Evolutionary conservation across 2,797 vertebrate genomes (phyloP).

Genomic region (Cetoscarus ocellatus): DNA sequence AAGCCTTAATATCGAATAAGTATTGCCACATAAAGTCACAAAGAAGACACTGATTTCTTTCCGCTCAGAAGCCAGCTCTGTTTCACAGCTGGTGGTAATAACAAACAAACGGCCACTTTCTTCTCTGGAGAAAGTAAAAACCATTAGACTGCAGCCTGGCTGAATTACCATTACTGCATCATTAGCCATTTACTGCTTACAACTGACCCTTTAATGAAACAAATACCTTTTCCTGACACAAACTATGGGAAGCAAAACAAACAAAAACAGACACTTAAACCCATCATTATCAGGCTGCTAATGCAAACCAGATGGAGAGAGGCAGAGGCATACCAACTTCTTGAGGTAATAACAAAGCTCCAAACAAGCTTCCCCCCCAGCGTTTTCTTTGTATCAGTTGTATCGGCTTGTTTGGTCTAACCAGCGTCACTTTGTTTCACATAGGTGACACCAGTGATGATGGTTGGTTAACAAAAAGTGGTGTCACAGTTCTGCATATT

Average conservation of each 20-base stretch:
- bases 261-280: slow-evolving; percentile 89
- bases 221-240: slow-evolving; percentile 86
- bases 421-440: slow-evolving; percentile 21
- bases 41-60: slow-evolving; percentile 8
- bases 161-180: slow-evolving; percentile 70
- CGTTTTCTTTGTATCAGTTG: slow-evolving; percentile 49
- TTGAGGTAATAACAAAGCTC: slow-evolving; percentile 89
- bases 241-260: slow-evolving; percentile 85
- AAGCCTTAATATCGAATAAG: no score
- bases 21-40: slow-evolving; percentile 1
- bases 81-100: slow-evolving; percentile 12
- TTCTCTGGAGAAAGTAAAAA: slow-evolving; percentile 68
- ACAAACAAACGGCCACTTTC: slow-evolving; percentile 6
- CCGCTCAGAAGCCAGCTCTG: slow-evolving; percentile 10
- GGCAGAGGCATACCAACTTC: slow-evolving; percentile 89
- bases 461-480: slow-evolving; percentile 21
- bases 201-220: slow-evolving; percentile 86
- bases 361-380: slow-evolving; percentile 72
- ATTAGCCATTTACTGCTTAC: slow-evolving; percentile 73
- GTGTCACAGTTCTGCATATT: slow-evolving; percentile 26
- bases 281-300: slow-evolving; percentile 89
- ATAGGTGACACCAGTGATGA: slow-evolving; percentile 15
- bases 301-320: slow-evolving; percentile 92
- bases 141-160: slow-evolving; percentile 42
- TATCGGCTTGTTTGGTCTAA: slow-evolving; percentile 48